Base-by-base conservation (phyloP, 2,888 invertebrate genomes). In the Drosophila barbarae region DNA sequence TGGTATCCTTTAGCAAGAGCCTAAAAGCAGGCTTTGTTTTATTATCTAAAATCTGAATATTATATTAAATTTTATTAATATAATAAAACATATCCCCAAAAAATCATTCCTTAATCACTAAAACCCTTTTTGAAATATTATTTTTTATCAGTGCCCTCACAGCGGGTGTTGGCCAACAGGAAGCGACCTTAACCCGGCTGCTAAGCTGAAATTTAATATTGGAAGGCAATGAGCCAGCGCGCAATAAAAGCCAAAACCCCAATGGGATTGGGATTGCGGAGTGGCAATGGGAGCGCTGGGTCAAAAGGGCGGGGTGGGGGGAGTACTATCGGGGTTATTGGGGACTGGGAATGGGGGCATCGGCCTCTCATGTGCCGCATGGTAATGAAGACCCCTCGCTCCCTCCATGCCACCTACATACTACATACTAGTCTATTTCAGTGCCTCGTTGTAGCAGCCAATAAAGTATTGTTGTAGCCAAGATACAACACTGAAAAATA, bases 151-250 rank as follows among this genome's bases (percentile, higher is more conserved):
- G 46, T 46, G 46, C 18, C 5, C 30, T 13, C 30, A 32, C 46
- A 46, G 46, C 30, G 46, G 46, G 30, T 32, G 30, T 46, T 46
- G 30, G 46, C 46, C 46, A 46, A 26, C 50, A 68, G 42, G 28
- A 47, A 50, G 49, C 54, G 69, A 67, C 76, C 84, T 80, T 80
- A 83, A 77, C 80, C 72, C 77, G 77, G 55, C 73, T 53, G 67
- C 74, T 76, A 73, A 77, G 82, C 72, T 69, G 54, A 81, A 81
- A 81, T 84, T 81, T 84, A 84, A 81, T 81, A 81, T 84, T 79
- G 84, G 82, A 79, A 84, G 79, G 81, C 81, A 84, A 81, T 81
- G 82, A 78, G 81, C 72, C 78, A 69, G 72, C 52, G 71, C 77
- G 79, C 79, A 79, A 77, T 82, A 77, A 84, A 84, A 78, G 74